A percentile compares a stretch with the other conserved stretches of the same genome.
These are phyloP conservation scores for Tretioscincus oriximinensis DNA, from an alignment of 2,113 vertebrate species.

Conservation along the genomic window DNA sequence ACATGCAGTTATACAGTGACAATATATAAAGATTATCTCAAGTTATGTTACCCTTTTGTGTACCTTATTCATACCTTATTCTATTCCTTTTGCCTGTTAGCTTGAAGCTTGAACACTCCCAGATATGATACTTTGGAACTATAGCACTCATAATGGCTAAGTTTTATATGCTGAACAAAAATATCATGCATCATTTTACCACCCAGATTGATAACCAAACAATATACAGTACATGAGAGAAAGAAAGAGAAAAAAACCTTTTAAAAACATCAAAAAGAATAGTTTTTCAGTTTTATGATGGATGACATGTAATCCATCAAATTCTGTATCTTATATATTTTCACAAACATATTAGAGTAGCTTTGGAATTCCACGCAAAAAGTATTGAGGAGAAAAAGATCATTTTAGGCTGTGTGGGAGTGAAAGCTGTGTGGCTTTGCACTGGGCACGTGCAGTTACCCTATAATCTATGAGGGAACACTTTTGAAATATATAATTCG, in stretches of 20 bases:
- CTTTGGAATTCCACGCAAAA: not conserved
- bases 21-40: not conserved
- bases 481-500: too few species aligned
- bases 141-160: not conserved
- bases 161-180: constrained; percentile 1
- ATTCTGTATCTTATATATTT: not conserved
- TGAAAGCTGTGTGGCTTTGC: too few species aligned
- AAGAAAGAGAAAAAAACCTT: not conserved
- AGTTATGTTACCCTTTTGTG: not conserved
- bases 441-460: too few species aligned
- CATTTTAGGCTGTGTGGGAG: too few species aligned
- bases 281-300: not conserved
- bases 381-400: too few species aligned
- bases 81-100: constrained; percentile 23
- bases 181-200: not conserved
- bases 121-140: not conserved
- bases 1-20: not conserved
- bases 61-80: constrained; percentile 14
- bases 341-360: not conserved
- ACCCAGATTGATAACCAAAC: not conserved
- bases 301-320: constrained; percentile 8
- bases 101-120: constrained; percentile 6
- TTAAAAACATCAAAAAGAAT: constrained; percentile 17
- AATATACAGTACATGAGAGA: constrained; percentile 2
- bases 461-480: too few species aligned